These are phyloP conservation scores for Metaphire vulgaris DNA, from an alignment of 1,140 invertebrate species.

Conservation along the genomic window DNA sequence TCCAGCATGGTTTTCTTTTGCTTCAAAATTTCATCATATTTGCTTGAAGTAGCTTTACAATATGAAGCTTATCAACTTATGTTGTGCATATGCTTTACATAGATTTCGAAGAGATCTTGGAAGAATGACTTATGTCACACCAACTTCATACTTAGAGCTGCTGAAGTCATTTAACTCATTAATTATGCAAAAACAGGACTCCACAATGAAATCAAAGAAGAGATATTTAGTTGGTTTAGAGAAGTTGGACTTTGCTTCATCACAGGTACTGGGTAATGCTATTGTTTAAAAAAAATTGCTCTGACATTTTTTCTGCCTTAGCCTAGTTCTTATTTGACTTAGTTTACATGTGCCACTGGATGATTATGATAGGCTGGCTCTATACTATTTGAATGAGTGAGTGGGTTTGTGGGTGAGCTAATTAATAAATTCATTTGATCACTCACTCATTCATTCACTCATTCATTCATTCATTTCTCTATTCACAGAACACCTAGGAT, in stretches of 20 bases:
- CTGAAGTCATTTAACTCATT: conserved; percentile 72
- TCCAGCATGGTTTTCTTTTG: no score
- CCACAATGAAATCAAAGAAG: conserved; percentile 67
- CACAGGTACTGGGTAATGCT: conserved; percentile 9
- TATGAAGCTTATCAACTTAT: conserved; percentile 10
- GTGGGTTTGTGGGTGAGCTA: no score
- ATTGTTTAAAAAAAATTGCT: neutral
- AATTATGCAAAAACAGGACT: conserved; percentile 69
- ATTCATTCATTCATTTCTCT: no score
- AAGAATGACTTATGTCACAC: conserved; percentile 77
- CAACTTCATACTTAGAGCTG: conserved; percentile 79
- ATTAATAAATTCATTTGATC: no score
- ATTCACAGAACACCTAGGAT: no score
- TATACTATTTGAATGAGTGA: no score
- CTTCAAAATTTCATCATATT: no score
- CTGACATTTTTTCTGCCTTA: neutral
- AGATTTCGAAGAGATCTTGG: conserved; percentile 62
- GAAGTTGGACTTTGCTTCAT: conserved; percentile 71
- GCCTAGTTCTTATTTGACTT: neutral
- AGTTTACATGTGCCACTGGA: neutral
- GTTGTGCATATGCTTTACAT: conserved; percentile 39
- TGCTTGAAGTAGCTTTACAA: no score
- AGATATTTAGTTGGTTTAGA: conserved; percentile 77
- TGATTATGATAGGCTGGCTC: no score
- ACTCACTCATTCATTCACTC: no score